A percentile compares a stretch with the other conserved stretches of the same genome.
Evolutionary conservation across 2,888 invertebrate species (phyloP).

Genomic region (Allophyes oxyacanthae): DNA sequence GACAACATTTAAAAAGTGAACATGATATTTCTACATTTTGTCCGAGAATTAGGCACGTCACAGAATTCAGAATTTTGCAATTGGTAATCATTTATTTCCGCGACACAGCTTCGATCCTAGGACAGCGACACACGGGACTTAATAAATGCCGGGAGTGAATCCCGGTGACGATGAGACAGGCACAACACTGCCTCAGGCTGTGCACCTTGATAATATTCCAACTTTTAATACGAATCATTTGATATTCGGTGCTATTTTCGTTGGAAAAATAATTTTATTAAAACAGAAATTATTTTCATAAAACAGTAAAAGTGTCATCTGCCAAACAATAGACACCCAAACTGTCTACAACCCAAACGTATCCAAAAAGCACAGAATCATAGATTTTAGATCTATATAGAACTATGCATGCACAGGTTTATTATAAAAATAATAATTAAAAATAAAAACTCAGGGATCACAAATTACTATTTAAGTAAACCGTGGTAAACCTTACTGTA

Average conservation of each 20-base stretch:
- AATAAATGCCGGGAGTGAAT: conserved; percentile 34
- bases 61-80: background rate
- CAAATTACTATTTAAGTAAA: too few relatives aligned
- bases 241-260: conserved; percentile 2
- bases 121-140: background rate
- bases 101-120: conserved; percentile 1
- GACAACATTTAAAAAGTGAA: too few relatives aligned
- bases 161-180: conserved; percentile 39
- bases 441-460: too few relatives aligned
- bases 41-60: background rate
- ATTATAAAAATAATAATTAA: too few relatives aligned
- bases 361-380: background rate
- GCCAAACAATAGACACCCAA: background rate
- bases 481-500: too few relatives aligned
- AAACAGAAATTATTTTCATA: conserved; percentile 20
- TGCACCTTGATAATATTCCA: conserved; percentile 41
- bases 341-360: too few relatives aligned
- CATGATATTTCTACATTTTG: background rate
- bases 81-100: conserved; percentile 6
- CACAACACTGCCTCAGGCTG: conserved; percentile 37
- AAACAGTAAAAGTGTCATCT: conserved; percentile 6
- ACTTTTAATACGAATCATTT: conserved; percentile 37
- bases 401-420: too few relatives aligned
- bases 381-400: too few relatives aligned
- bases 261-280: conserved; percentile 3